Evolutionary conservation across 2,113 vertebrate species (phyloP).

Genomic region (Mastomys natalensis): DNA sequence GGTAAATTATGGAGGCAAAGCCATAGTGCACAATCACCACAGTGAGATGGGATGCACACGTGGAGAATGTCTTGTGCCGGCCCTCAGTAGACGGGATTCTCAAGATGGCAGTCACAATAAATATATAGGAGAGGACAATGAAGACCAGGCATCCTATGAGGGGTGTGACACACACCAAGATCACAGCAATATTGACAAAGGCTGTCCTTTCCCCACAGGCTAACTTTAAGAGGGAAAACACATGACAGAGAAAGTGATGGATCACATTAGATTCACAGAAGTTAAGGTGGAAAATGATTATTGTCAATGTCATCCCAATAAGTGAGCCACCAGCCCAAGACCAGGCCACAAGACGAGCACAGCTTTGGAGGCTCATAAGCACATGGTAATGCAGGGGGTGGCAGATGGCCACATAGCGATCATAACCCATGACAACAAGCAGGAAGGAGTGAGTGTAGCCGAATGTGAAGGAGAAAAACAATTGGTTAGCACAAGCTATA

Average conservation of each 20-base stretch:
- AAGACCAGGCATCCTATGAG: not conserved
- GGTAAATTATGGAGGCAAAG: slow-evolving; percentile 70
- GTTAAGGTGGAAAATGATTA: slow-evolving; percentile 45
- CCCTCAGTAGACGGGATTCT: slow-evolving; percentile 43
- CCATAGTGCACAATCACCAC: slow-evolving; percentile 71
- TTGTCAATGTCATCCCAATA: slow-evolving; percentile 62
- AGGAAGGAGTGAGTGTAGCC: slow-evolving; percentile 64
- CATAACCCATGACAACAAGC: slow-evolving; percentile 18
- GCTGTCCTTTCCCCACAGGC: slow-evolving; percentile 52
- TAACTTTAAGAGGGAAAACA: slow-evolving; percentile 67
- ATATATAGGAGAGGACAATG: not conserved
- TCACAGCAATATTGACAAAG: not conserved
- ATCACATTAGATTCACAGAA: slow-evolving; percentile 70
- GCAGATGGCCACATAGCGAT: slow-evolving; percentile 66
- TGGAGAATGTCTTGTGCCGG: slow-evolving; percentile 70
- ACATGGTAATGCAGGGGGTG: slow-evolving; percentile 49
- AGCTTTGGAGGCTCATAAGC: slow-evolving; percentile 51
- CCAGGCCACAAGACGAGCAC: slow-evolving; percentile 31
- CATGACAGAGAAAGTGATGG: slow-evolving; percentile 64
- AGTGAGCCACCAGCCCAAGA: slow-evolving; percentile 64
- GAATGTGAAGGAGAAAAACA: slow-evolving; percentile 66
- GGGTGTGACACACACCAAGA: slow-evolving; percentile 56
- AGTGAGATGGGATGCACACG: slow-evolving; percentile 69
- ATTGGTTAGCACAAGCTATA: slow-evolving; percentile 51
- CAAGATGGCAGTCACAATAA: not conserved